Evolutionary conservation across 2,113 vertebrate genomes (phyloP), one percentile per base, ranked within the genome.

Genomic region (Dinomys branickii): DNA sequence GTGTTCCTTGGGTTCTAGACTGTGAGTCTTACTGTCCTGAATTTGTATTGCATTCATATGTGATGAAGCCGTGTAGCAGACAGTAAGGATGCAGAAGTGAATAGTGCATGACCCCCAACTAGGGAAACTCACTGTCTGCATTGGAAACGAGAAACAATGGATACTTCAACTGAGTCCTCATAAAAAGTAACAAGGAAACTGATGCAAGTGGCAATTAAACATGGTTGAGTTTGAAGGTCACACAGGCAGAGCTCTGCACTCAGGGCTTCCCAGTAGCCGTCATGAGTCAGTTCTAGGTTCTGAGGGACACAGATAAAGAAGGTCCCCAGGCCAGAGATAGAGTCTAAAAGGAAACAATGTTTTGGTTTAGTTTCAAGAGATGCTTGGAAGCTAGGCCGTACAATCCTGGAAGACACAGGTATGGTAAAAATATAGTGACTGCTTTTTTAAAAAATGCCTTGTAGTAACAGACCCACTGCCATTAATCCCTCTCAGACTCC

Each of bases 91-190:
- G 19, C 50, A 69, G 44, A 82, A 38, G 44, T 44, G 22, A 88
- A 30, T 16, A 30, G 30, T 44, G 12, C 4, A 24, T 59, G 28
- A 82, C 33, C 17, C 28, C 8, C 52, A 54, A 63, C 5, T 71
- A 58, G 52, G 61, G 44, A 93, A 77, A 38, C 38, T 94, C 47
- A 7, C 61, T 22, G 85, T 56, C 3, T 85, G 41, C 67, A 82
- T 44, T 71, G 24, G 56, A 88, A 96, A 91, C 81, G 82, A 91
- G 85, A 63, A 95, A 82, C 6, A 63, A 65, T 47, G 90, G 84
- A 38, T 7, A 78, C 7, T 83, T 86, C 56, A 71, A 84, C 41
- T 47, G 38, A 88, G 63, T 38, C 78, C 14, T 95, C 65, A 82
- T 2, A 61, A 33, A 69, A 86, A 86, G 56, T 61, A 38, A 59